Evolutionary conservation across 2,888 invertebrate species (phyloP).

Genomic region (Norana najaformis): DNA sequence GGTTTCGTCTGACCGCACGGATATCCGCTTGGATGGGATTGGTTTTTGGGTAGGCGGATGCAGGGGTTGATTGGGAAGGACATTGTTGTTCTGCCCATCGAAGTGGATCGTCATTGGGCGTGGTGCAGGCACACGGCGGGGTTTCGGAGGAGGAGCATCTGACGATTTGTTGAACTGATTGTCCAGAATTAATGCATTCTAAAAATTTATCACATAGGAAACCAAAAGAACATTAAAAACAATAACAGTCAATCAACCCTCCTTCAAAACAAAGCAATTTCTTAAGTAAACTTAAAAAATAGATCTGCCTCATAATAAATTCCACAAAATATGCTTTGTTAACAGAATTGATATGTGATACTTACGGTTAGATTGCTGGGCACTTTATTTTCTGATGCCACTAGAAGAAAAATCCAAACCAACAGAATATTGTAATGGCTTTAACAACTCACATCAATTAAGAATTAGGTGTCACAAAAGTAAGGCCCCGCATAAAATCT

Average conservation of each 20-base stretch:
- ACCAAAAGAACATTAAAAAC: not conserved
- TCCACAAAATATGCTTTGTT: not conserved
- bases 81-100: slow-evolving; percentile 7
- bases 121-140: not conserved
- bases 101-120: slow-evolving; percentile 9
- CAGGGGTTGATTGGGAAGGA: not conserved
- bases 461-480: no score
- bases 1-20: not conserved
- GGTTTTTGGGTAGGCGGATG: not conserved
- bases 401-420: not conserved
- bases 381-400: not conserved
- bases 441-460: not conserved
- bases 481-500: no score
- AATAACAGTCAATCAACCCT: no score
- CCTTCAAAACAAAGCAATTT: not conserved
- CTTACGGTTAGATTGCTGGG: not conserved
- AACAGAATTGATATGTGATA: no score
- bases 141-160: not conserved
- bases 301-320: not conserved
- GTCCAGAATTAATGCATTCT: not conserved
- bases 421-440: not conserved
- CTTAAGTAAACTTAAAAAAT: not conserved
- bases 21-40: not conserved
- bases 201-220: not conserved
- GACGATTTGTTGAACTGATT: not conserved